Evolutionary conservation across 2,888 invertebrate species (phyloP), one percentile per base, ranked within the genome.

Genomic region (Ommatoiulus sabulosus): DNA sequence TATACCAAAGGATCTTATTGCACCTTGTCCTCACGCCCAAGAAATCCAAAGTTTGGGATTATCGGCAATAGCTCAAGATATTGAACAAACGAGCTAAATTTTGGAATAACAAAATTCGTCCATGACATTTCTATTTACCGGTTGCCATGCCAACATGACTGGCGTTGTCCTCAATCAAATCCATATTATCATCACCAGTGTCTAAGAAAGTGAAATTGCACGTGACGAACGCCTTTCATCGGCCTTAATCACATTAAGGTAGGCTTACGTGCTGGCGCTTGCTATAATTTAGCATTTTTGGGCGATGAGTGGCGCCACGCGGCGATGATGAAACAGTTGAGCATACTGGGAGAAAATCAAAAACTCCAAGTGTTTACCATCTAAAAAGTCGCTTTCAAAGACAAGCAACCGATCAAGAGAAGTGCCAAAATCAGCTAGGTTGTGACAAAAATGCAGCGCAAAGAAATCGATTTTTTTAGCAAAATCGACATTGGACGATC

Each of bases 401-500:
- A 5, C 15, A 63, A 20, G 63, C 17, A 63, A 6, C n/a, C 20
- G n/a, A 63, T 20, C n/a, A n/a, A n/a, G 63, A 63, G 17, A 63
- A 63, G 63, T 63, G 63, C 4, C 35, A 20, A n/a, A 4, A 63
- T 17, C 20, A 6, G n/a, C n/a, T n/a, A n/a, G 63, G 17, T 63
- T 63, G 17, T n/a, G 63, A 63, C 0, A 63, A 52, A 35, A 52
- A 52, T 12, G 12, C 3, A n/a, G 63, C n/a, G 17, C n/a, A 17
- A 63, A 63, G 17, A 63, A n/a, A 63, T 63, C 63, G 63, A 63
- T 63, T 63, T 63, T 63, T 63, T 63, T 57, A 17, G 57, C 35
- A 0, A 35, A 35, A 35, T 35, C 35, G 46, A 12, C 46, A 46
- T 46, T 7, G 46, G 46, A 46, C 46, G 46, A 12, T 46, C 46